Evolutionary conservation across 2,113 vertebrate species (phyloP).

Genomic region (Fulica atra): DNA sequence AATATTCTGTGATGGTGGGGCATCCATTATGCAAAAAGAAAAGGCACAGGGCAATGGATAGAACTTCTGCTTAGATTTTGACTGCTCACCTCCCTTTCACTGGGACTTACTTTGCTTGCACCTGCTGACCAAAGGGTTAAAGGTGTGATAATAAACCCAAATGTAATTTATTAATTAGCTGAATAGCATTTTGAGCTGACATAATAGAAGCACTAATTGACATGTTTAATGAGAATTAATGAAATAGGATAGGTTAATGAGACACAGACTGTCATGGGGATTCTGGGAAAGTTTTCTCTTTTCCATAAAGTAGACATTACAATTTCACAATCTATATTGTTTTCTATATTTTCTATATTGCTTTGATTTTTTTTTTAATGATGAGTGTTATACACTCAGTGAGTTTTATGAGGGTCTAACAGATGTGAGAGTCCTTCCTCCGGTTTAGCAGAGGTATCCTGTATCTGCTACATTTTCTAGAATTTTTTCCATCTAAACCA

Average conservation of each 20-base stretch:
- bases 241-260: background rate
- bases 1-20: background rate
- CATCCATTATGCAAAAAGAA: background rate
- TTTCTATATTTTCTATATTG: too few relatives aligned
- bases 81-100: background rate
- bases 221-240: background rate
- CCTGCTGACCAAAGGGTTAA: background rate
- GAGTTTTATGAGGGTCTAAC: background rate
- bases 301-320: background rate
- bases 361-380: background rate
- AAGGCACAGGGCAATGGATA: fast-evolving
- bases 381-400: background rate
- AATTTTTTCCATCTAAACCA: background rate
- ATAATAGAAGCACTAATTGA: background rate
- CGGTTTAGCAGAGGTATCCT: background rate
- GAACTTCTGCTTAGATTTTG: background rate
- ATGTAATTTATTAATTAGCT: background rate
- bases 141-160: background rate
- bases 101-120: background rate
- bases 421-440: background rate
- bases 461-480: background rate
- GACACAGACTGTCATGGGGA: background rate
- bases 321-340: background rate
- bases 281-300: background rate
- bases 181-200: background rate